Evolutionary conservation across 1,140 invertebrate genomes (phyloP), one percentile per base, ranked within the genome.

Genomic region (Drosophila tsacasi): DNA sequence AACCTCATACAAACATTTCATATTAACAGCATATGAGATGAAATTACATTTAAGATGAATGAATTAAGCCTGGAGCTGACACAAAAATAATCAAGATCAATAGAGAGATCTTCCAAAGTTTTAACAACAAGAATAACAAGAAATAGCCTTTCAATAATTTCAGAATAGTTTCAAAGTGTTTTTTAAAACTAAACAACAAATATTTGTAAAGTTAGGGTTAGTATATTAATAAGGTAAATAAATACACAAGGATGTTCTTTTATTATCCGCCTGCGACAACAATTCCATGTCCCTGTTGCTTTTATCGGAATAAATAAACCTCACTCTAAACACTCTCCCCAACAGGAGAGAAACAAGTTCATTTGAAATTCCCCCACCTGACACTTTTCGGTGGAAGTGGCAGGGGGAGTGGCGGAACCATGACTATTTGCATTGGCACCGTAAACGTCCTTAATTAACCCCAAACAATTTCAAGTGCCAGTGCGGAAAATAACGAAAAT

Each of bases 391-490:
- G 47, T 12, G 30, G 27, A 15, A 44, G 23, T 19, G 37, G 13
- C 32, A 30, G 44, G 19, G 19, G 39, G 49, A 21, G 23, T 25
- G 8, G 39, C 27, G 62, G 32, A 47, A 19, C 44, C 35, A 60
- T 35, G 67, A 27, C 46, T 74, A 72, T 75, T 74, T 73, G 30
- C 68, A 54, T 21, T 44, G 47, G 30, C 69, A 62, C 40, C 69
- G 68, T 74, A 63, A 74, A 63, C 47, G 68, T 75, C 47, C 72
- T 63, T 73, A 75, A 75, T 75, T 75, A 75, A 74, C 68, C 72
- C 68, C 55, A 54, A 74, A 61, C 58, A 75, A 73, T 73, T 73
- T 75, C 57, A 62, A 75, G 68, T 75, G 68, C 67, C 68, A 61
- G 68, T 37, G 67, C 69, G 67, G 67, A 73, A 74, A 73, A 32